Base-by-base conservation (phyloP, 2,797 vertebrate genomes). In the Urosaurus nigricauda region DNA sequence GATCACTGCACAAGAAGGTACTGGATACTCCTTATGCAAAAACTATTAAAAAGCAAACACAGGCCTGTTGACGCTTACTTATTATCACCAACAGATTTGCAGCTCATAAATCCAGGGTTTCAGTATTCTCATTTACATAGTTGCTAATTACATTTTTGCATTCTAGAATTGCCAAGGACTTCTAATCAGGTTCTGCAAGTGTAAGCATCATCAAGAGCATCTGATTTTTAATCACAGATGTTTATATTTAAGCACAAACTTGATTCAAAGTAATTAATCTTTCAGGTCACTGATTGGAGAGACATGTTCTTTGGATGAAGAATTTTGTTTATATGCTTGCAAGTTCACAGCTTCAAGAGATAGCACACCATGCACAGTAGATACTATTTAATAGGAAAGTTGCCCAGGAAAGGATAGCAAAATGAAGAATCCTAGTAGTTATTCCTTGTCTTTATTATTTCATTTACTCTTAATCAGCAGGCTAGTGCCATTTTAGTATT, bases 181-280 rank as follows among this genome's bases (percentile, higher is more conserved):
- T 87, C 89, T 79, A 58, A 7, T 0, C 68, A 87, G 7, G 17
- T 24, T 88, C 90, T 4, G 78, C 1, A 51, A 56, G 29, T 1
- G 89, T 29, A 37, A 82, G 11, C 79, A 84, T 13, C 77, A 65
- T 81, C n/a, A 86, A 90, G 83, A 43, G 26, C 37, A 83, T 60
- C 5, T 0, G 5, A 58, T 16, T 85, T 29, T 88, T 21, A 91
- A 85, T 73, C 12, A 16, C 9, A 85, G 9, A 1, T 16, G 37
- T 0, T 89, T 7, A 37, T n/a, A 80, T 89, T 82, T 85, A n/a
- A 17, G 11, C 73, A 74, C 6, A 4, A 85, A 87, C 73, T 77
- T 51, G 5, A 92, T 21, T 11, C 35, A n/a, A 88, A 0, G 29
- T 88, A 91, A 85, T 14, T 24, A 90, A 0, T 40, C 87, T 32